Evolutionary conservation across 2,113 vertebrate species (phyloP).

Genomic region (Atherinomorus stipes): DNA sequence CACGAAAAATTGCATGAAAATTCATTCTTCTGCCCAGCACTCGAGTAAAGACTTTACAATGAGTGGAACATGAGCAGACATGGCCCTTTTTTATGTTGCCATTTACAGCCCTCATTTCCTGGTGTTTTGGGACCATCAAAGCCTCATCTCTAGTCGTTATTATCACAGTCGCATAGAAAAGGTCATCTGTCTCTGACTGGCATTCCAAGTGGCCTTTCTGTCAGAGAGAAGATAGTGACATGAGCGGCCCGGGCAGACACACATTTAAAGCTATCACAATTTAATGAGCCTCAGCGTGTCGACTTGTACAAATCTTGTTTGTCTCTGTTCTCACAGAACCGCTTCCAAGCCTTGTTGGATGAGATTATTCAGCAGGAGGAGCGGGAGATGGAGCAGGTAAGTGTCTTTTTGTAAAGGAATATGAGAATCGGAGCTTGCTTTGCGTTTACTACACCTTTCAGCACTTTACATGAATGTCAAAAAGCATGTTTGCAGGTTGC

Average conservation of each 20-base stretch:
- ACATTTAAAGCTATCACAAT: conserved; percentile 61
- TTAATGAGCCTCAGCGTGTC: conserved; percentile 61
- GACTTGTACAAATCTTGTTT: conserved; percentile 56
- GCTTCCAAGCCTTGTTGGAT: conserved; percentile 93
- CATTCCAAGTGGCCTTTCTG: conserved; percentile 73
- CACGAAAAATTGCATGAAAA: conserved; percentile 25
- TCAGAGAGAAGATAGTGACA: conserved; percentile 61
- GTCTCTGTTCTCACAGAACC: conserved; percentile 84
- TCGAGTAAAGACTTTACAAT: conserved; percentile 49
- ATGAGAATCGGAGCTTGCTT: conserved; percentile 8
- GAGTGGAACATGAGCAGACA: conserved; percentile 58
- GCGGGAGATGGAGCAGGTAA: conserved; percentile 94
- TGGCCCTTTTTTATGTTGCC: conserved; percentile 53
- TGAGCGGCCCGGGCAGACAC: conserved; percentile 44
- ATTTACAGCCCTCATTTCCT: conserved; percentile 54
- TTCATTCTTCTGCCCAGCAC: conserved; percentile 27
- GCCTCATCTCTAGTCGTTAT: conserved; percentile 65
- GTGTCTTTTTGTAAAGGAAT: conserved; percentile 41
- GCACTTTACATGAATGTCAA: conserved; percentile 40
- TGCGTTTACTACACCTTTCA: conserved; percentile 30
- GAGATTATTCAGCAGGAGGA: conserved; percentile 97
- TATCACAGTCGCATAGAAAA: conserved; percentile 73
- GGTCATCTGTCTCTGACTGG: conserved; percentile 76
- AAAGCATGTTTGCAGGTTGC: conserved; percentile 7
- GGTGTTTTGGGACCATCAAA: conserved; percentile 50